Base-by-base conservation (phyloP, 2,888 invertebrate species). In the Perizoma affinitatum region DNA sequence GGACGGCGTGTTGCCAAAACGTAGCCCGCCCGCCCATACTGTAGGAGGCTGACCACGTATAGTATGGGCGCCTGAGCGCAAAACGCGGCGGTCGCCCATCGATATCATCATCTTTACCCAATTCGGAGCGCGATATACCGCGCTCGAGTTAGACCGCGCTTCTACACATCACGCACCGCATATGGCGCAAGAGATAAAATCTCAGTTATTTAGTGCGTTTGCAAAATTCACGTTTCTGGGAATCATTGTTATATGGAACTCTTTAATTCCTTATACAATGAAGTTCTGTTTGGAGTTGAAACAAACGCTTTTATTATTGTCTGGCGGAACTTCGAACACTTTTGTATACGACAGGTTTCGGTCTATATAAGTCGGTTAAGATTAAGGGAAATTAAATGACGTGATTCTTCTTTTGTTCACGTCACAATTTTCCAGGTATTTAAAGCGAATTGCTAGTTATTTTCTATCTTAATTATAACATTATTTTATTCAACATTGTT, bases 1-100 rank as follows among this genome's bases (percentile, higher is more conserved):
- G 22, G 22, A 22, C 85, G 89, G 88, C 86, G 82, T 83, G 84
- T 81, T 91, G 90, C 90, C 90, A 90, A 87, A 88, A 87, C 82
- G 80, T 72, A 81, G 81, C 80, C 83, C 86, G 81, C 80, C 83
- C 86, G 84, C 84, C 87, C 88, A 86, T 87, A 85, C 84, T 83
- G 82, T 82, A 83, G 77, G 77, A 72, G 78, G 78, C 69, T 72
- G 22, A 22, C 22, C 22, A 22, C 22, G 22, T 22, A 22, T 22
- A 22, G 22, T 22, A 22, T 22, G 70, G 68, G 67, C 71, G 72
- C 72, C 74, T 63, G 68, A 70, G 74, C 76, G 63, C 68, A 68
- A 73, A 75, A 72, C 70, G 71, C 49, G 63, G 69, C 74, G 71
- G 70, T 71, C 74, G 76, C 78, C 82, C 75, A 79, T 72, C 74